Percentiles rank a stretch among this genome's conserved stretches.
These are phyloP conservation scores for Synergus gifuensis DNA, from an alignment of 2,888 invertebrate genomes.

Conservation along the genomic window DNA sequence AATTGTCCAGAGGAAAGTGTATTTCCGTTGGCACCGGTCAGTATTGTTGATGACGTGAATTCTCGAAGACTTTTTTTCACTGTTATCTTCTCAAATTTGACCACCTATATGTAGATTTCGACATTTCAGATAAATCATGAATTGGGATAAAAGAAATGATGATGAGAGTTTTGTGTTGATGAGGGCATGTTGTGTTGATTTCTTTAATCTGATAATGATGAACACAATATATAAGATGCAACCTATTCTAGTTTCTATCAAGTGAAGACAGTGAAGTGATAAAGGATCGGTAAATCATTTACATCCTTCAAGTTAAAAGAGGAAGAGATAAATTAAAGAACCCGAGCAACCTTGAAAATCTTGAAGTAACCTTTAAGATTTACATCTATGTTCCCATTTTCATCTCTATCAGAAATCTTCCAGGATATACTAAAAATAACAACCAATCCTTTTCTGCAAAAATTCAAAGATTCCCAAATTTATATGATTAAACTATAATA, in stretches of 20 bases:
- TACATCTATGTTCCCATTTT: background rate
- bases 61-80: constrained; percentile 83
- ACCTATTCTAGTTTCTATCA: background rate
- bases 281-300: background rate
- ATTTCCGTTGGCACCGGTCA: constrained; percentile 22
- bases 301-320: background rate
- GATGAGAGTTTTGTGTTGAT: background rate
- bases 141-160: background rate
- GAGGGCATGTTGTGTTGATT: too few species aligned
- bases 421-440: too few species aligned
- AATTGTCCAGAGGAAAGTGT: constrained; percentile 47
- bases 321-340: background rate
- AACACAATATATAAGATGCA: too few species aligned
- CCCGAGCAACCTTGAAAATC: background rate
- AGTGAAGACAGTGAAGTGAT: background rate
- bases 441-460: background rate
- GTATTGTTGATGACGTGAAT: constrained; percentile 72
- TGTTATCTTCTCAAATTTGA: constrained; percentile 86
- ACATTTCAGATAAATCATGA: background rate
- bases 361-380: background rate
- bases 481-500: too few species aligned
- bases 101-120: constrained; percentile 72
- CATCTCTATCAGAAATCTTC: too few species aligned
- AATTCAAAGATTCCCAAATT: too few species aligned
- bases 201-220: too few species aligned